phyloP scores from a whole-genome alignment of 2,797 vertebrate genomes.

The Pseudochromis fuscus region DNA sequence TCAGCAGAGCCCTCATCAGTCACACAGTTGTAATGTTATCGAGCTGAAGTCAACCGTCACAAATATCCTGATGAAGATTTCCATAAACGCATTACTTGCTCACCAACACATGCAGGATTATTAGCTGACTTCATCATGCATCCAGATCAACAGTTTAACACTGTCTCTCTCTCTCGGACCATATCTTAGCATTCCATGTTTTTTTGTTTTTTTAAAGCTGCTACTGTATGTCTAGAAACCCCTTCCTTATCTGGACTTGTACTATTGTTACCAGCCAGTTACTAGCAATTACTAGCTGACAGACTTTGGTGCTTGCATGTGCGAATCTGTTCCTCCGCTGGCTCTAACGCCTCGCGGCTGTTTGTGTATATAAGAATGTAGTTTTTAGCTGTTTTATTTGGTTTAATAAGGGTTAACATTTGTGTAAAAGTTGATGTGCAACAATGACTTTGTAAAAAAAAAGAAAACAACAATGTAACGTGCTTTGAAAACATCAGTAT shows the following conservation, averaged over 20 bases:
- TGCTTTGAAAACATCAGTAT: constrained; percentile 50
- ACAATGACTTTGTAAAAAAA: constrained; percentile 6
- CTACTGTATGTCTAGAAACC: constrained; percentile 34
- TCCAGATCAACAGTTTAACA: constrained; percentile 4
- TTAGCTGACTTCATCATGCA: background rate
- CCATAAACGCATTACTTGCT: background rate
- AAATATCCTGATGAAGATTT: background rate
- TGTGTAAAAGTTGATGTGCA: constrained; percentile 53
- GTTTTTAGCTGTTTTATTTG: constrained; percentile 54
- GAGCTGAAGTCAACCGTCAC: background rate
- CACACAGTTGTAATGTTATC: background rate
- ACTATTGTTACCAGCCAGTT: constrained; percentile 41
- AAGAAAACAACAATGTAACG: constrained; percentile 7
- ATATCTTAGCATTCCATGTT: constrained; percentile 47
- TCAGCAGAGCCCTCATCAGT: constrained; percentile 24
- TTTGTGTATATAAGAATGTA: constrained; percentile 66
- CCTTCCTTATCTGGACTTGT: constrained; percentile 25
- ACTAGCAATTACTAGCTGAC: constrained; percentile 24
- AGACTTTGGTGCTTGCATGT: constrained; percentile 65
- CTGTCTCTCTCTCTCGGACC: constrained; percentile 15
- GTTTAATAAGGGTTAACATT: constrained; percentile 49
- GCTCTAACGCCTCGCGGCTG: constrained; percentile 8
- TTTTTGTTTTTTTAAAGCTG: constrained; percentile 8
- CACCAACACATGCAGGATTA: background rate
- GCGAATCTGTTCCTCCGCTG: constrained; percentile 40